Conservation (phyloP, 2,797 vertebrate species). For the Manis pentadactyla region DNA sequence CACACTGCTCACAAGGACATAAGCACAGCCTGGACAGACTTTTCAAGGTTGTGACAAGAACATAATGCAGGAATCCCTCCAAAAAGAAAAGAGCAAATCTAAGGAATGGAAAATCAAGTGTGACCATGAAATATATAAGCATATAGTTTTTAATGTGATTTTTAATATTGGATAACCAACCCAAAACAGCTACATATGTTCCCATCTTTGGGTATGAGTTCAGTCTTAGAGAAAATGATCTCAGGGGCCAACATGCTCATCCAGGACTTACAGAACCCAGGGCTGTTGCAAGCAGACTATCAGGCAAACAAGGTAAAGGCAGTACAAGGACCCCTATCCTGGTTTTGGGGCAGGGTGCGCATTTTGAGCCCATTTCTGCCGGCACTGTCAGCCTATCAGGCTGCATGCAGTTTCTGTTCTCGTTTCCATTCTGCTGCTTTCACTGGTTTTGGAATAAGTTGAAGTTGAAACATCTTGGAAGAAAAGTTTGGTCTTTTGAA, state of each 20-base stretch:
- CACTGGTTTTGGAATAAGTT: constrained; percentile 85
- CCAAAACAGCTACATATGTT: constrained; percentile 41
- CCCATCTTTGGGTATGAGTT: not conserved
- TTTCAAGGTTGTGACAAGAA: constrained; percentile 41
- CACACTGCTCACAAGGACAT: not conserved
- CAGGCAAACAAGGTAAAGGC: not conserved
- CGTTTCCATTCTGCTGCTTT: constrained; percentile 82
- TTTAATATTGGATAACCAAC: constrained; percentile 42
- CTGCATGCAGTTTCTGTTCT: constrained; percentile 81
- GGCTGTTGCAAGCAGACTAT: not conserved
- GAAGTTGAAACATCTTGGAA: constrained; percentile 89
- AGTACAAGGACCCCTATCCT: not conserved
- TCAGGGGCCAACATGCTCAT: not conserved
- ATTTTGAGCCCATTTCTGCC: not conserved
- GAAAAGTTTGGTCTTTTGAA: constrained; percentile 85
- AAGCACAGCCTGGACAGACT: not conserved
- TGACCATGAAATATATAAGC: constrained; percentile 60
- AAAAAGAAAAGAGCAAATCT: not conserved
- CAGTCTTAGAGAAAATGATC: constrained; percentile 33
- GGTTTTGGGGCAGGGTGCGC: not conserved
- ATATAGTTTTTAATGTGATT: constrained; percentile 61
- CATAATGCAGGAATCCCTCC: not conserved
- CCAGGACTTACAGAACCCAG: not conserved
- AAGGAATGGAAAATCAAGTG: constrained; percentile 64
- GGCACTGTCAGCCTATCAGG: fast-evolving